Base-by-base conservation (phyloP, 2,113 vertebrate genomes). In the Myrmecophaga tridactyla region DNA sequence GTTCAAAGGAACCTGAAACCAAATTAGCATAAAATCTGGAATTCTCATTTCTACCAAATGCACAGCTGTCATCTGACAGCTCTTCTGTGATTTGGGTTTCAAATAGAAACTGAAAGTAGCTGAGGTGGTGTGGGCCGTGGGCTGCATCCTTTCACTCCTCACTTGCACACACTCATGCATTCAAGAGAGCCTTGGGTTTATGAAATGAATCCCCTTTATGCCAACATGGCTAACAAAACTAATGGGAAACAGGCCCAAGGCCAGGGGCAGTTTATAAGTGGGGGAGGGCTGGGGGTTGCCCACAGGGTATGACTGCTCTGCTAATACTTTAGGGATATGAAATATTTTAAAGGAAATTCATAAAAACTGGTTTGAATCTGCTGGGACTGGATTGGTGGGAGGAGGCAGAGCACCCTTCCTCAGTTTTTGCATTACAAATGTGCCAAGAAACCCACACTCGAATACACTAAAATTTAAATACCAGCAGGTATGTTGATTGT, bases 21-120 rank as follows among this genome's bases (percentile, higher is more conserved):
- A 51, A 98, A 98, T 98, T 98, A 98, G 98, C 98, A 98, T 98
- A 98, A 98, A 98, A 98, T 98, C 98, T 98, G 98, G 98, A 98
- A 98, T 98, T 98, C 98, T 98, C 98, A 98, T 98, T 98, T 98
- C 98, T 96, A 97, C 97, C 98, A 98, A 97, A 97, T 72, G 98
- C 97, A 93, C 98, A 97, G 97, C 98, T 97, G 97, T 98, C 25
- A 93, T 98, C 97, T 98, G 98, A 98, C 98, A 98, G 97, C 98
- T 97, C 90, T 97, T 98, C 98, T 97, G 97, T 97, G 98, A 98
- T 96, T 97, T 58, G 48, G 25, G 91, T 98, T 97, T 98, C 98
- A 98, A 98, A 98, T 62, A 93, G 96, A 97, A 98, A 98, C 97
- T 92, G 92, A 89, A 95, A 98, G 98, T 97, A 97, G 98, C 96